These are phyloP conservation scores for Brachionus rubens DNA, from an alignment of 1,140 invertebrate genomes.

Conservation along the genomic window DNA sequence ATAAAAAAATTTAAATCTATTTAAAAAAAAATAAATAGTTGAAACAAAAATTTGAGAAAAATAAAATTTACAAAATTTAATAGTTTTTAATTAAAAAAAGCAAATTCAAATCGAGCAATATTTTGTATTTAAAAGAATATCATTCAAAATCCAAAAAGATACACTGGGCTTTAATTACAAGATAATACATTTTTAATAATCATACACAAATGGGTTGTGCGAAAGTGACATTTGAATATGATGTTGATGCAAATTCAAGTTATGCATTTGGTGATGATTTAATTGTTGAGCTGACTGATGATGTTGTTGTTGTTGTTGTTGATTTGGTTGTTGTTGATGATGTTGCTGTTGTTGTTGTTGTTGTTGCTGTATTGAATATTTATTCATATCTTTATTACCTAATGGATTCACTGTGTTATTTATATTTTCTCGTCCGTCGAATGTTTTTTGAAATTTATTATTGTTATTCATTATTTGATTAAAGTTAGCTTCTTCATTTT, in stretches of 20 bases:
- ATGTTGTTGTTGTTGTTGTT: background rate
- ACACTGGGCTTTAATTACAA: no score
- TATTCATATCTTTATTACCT: conserved; percentile 6
- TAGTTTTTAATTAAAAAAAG: background rate
- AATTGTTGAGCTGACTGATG: background rate
- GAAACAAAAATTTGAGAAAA: background rate
- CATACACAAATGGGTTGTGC: background rate
- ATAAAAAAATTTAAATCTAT: no score
- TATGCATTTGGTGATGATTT: no score
- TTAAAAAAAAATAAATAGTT: no score
- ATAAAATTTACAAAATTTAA: background rate
- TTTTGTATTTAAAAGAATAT: no score
- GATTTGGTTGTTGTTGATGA: background rate
- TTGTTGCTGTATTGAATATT: background rate
- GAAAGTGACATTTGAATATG: background rate
- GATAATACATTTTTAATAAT: conserved; percentile 6
- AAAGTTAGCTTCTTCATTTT: conserved; percentile 31
- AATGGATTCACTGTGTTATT: background rate
- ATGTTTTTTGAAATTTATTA: conserved; percentile 4
- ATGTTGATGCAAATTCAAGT: no score
- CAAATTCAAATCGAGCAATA: background rate
- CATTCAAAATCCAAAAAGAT: no score
- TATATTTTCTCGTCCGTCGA: background rate
- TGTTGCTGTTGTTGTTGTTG: background rate
- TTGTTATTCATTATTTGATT: conserved; percentile 10